phyloP scores from a whole-genome alignment of 2,113 vertebrate species.

The Riparia riparia region DNA sequence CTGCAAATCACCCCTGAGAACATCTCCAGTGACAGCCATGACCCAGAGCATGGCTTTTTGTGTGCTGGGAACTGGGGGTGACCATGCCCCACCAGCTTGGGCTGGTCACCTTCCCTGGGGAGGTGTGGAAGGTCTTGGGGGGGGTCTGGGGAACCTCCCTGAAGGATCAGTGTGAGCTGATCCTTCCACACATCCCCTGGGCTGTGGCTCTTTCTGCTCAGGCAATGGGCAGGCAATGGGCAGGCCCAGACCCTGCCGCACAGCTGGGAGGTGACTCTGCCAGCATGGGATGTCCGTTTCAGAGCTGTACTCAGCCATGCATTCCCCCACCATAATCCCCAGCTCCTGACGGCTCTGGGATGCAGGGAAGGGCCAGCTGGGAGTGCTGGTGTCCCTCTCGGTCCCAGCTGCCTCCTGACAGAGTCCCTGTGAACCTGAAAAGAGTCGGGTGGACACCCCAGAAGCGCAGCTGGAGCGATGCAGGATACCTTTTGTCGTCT shows the following conservation, averaged over 20 bases:
- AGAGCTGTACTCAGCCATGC: not conserved
- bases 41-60: not conserved
- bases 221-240: accelerated
- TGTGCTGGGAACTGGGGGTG: not conserved
- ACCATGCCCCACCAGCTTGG: accelerated
- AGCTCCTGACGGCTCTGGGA: not conserved
- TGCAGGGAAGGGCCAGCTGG: not conserved
- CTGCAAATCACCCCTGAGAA: not conserved
- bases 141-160: not conserved
- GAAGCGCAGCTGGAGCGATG: not conserved
- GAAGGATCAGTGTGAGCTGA: not conserved
- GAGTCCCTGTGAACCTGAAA: not conserved
- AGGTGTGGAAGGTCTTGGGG: not conserved
- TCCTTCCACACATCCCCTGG: not conserved
- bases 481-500: not conserved
- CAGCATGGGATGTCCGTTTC: accelerated
- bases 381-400: not conserved
- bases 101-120: not conserved
- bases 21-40: not conserved
- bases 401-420: not conserved
- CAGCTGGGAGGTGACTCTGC: not conserved
- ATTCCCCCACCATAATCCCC: not conserved
- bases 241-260: not conserved
- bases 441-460: not conserved
- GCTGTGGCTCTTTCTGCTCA: not conserved